A percentile compares a stretch with the other conserved stretches of the same genome.
Evolutionary conservation across 2,113 vertebrate genomes (phyloP).

Genomic region (Perca schrenkii): DNA sequence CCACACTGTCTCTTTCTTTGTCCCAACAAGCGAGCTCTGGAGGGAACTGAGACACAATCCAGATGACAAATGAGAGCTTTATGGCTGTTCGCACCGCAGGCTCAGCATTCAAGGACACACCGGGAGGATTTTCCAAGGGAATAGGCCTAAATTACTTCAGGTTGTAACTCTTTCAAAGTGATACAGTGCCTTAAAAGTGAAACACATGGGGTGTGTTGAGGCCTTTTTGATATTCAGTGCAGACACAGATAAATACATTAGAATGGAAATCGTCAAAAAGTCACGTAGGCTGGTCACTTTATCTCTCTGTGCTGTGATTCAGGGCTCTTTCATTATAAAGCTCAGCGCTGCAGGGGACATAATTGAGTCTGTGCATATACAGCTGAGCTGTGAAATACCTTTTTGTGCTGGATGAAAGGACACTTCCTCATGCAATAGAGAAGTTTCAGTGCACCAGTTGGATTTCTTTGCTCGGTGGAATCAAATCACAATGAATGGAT

Average conservation of each 20-base stretch:
- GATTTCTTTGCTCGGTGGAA: slow-evolving; percentile 8
- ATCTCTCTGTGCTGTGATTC: slow-evolving; percentile 49
- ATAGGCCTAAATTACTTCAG: slow-evolving; percentile 58
- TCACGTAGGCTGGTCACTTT: slow-evolving; percentile 44
- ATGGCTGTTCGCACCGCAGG: slow-evolving; percentile 37
- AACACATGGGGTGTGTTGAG: slow-evolving; percentile 12
- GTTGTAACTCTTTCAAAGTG: slow-evolving; percentile 64
- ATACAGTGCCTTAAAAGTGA: slow-evolving; percentile 44
- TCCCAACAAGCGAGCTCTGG: slow-evolving; percentile 44
- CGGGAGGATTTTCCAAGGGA: slow-evolving; percentile 63
- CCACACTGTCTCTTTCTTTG: slow-evolving; percentile 31
- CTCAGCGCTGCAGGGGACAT: slow-evolving; percentile 39
- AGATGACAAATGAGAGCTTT: slow-evolving; percentile 70
- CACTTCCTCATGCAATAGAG: slow-evolving; percentile 10
- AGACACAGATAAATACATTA: slow-evolving; percentile 51
- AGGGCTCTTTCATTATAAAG: slow-evolving; percentile 43
- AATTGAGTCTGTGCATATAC: slow-evolving; percentile 54
- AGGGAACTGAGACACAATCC: slow-evolving; percentile 52
- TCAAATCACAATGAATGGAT: slow-evolving; percentile 19
- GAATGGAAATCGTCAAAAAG: slow-evolving; percentile 23
- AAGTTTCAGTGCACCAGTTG: slow-evolving; percentile 8
- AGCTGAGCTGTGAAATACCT: slow-evolving; percentile 35
- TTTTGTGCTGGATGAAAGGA: slow-evolving; percentile 44
- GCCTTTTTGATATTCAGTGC: slow-evolving; percentile 50
- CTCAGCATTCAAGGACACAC: slow-evolving; percentile 69